Conservation (phyloP, 2,113 vertebrate genomes). For the Chascanopsetta lugubris region DNA sequence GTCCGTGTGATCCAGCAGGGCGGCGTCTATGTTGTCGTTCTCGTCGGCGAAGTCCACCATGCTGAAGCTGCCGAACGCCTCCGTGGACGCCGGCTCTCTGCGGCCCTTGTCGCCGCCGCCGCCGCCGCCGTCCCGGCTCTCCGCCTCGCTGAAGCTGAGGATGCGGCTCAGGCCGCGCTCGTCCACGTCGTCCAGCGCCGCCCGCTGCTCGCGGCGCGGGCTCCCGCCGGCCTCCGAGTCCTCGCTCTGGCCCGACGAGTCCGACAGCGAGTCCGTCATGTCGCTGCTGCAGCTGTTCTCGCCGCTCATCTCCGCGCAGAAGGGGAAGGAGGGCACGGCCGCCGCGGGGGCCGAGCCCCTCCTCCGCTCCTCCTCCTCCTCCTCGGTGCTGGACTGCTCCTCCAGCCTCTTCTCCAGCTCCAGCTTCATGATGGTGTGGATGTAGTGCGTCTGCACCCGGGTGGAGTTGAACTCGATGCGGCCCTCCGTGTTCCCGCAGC, state of each 20-base stretch:
- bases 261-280: conserved; percentile 92
- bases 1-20: conserved; percentile 65
- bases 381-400: conserved; percentile 75
- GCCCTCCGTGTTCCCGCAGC: conserved; percentile 91
- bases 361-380: conserved; percentile 71
- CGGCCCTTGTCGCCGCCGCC: conserved; percentile 32
- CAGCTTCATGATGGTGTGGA: conserved; percentile 96
- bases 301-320: conserved; percentile 79
- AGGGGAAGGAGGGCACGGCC: conserved; percentile 82
- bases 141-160: conserved; percentile 88
- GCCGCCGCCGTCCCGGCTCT: conserved; percentile 68
- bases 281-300: conserved; percentile 94
- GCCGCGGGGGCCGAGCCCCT: conserved; percentile 51
- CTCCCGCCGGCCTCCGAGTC: conserved; percentile 73
- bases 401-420: conserved; percentile 88
- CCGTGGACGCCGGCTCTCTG: conserved; percentile 67
- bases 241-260: conserved; percentile 85
- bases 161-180: conserved; percentile 88
- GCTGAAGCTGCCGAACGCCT: conserved; percentile 86
- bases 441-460: conserved; percentile 93
- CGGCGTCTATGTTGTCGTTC: conserved; percentile 75
- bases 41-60: conserved; percentile 83
- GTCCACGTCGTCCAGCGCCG: conserved; percentile 80
- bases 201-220: conserved; percentile 70
- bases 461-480: conserved; percentile 95